Percentiles rank a stretch among this genome's conserved stretches.
Conservation (phyloP, 2,888 invertebrate species). For the Caenorhabditis panamensis region DNA sequence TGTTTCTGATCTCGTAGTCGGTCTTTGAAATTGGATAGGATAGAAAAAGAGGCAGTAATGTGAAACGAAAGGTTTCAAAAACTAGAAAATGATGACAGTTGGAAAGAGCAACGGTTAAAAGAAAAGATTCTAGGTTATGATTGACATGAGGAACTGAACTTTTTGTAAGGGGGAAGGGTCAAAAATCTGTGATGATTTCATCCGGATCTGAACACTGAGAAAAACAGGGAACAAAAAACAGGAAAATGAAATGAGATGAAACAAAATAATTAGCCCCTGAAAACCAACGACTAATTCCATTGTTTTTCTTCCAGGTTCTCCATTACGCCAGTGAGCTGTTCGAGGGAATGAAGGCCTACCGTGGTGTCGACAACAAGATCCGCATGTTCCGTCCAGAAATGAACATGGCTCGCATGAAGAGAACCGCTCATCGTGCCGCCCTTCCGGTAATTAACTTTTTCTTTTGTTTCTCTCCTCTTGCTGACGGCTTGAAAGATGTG, state of each 20-base stretch:
- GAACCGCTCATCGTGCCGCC: constrained; percentile 89
- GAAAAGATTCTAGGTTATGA: neutral
- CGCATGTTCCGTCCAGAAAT: constrained; percentile 94
- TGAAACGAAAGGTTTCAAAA: constrained; percentile 28
- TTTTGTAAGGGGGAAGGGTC: too few species aligned
- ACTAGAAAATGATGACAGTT: constrained; percentile 21
- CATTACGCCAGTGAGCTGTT: constrained; percentile 87
- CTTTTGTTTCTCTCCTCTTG: neutral
- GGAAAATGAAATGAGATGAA: neutral
- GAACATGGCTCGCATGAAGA: constrained; percentile 94
- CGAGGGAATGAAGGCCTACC: constrained; percentile 97
- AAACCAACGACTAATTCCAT: constrained; percentile 22
- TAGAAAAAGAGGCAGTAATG: constrained; percentile 12
- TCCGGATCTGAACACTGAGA: neutral
- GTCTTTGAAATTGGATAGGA: constrained; percentile 51
- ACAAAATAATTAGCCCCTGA: constrained; percentile 23
- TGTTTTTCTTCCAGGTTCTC: constrained; percentile 72
- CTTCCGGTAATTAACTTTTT: constrained; percentile 85
- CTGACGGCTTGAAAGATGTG: neutral
- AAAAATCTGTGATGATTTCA: neutral
- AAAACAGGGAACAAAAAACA: neutral
- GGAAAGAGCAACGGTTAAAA: constrained; percentile 7
- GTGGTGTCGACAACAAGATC: constrained; percentile 93
- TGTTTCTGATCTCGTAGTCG: constrained; percentile 7
- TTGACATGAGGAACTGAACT: neutral